phyloP scores from a whole-genome alignment of 1,140 invertebrate genomes.

The Condylostylus longicornis region DNA sequence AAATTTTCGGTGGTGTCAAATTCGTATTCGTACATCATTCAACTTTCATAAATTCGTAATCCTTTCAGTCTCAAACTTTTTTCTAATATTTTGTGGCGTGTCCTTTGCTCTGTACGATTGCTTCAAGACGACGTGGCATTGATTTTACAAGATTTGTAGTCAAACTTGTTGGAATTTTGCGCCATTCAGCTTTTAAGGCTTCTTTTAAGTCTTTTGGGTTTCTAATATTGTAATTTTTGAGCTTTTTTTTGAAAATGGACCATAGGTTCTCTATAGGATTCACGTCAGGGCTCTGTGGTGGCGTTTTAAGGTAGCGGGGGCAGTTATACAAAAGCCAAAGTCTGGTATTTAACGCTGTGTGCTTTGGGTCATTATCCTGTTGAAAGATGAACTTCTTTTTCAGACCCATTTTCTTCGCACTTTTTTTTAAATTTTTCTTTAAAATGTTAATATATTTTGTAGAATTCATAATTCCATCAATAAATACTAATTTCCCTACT shows the following conservation, averaged over 20 bases:
- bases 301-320: slow-evolving; percentile 4
- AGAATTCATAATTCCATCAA: slow-evolving; percentile 21
- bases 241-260: slow-evolving; percentile 11
- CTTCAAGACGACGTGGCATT: too few relatives aligned
- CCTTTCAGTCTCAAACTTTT: too few relatives aligned
- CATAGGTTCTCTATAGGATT: slow-evolving; percentile 7
- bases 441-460: slow-evolving; percentile 13
- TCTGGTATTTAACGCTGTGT: slow-evolving; percentile 6
- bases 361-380: slow-evolving; percentile 8
- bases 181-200: too few relatives aligned
- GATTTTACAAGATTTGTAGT: too few relatives aligned
- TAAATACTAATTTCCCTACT: slow-evolving; percentile 17
- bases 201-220: too few relatives aligned
- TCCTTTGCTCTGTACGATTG: too few relatives aligned
- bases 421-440: slow-evolving; percentile 1
- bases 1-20: too few relatives aligned
- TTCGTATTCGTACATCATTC: too few relatives aligned
- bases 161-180: too few relatives aligned
- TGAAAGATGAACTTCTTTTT: slow-evolving; percentile 3
- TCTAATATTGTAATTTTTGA: too few relatives aligned
- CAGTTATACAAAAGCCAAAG: slow-evolving; percentile 8
- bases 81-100: too few relatives aligned
- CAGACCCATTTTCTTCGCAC: slow-evolving; percentile 10
- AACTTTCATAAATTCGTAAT: too few relatives aligned
- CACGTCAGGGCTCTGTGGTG: slow-evolving; percentile 7